These are phyloP conservation scores for Nyctalus aviator DNA, from an alignment of 2,797 vertebrate species.

Conservation along the genomic window DNA sequence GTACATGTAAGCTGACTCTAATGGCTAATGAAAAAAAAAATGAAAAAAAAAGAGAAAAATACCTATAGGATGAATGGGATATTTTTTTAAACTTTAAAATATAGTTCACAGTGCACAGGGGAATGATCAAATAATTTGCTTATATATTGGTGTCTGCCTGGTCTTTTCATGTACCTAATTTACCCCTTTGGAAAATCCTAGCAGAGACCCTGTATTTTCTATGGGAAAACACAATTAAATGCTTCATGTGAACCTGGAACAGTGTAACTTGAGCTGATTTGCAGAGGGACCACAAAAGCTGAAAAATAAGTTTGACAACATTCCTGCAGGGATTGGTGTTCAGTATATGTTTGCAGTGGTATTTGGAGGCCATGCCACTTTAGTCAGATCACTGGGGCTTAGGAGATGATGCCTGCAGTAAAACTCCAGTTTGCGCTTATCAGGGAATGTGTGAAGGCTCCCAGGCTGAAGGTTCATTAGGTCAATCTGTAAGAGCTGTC, in stretches of 20 bases:
- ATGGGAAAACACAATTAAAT: slow-evolving; percentile 36
- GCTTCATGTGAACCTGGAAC: slow-evolving; percentile 33
- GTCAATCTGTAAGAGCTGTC: slow-evolving; percentile 74
- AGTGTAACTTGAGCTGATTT: slow-evolving; percentile 67
- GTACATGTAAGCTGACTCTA: slow-evolving; percentile 6
- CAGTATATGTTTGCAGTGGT: slow-evolving; percentile 62
- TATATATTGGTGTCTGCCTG: not conserved
- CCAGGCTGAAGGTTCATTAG: slow-evolving; percentile 72
- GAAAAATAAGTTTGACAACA: slow-evolving; percentile 60
- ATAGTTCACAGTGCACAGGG: not conserved
- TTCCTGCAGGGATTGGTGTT: slow-evolving; percentile 70
- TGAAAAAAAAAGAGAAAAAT: not conserved
- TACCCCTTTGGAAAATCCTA: slow-evolving; percentile 51
- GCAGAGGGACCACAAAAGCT: slow-evolving; percentile 54
- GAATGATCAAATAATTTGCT: slow-evolving; percentile 26
- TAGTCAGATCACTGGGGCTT: slow-evolving; percentile 58
- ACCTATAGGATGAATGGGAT: not conserved
- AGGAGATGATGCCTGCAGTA: slow-evolving; percentile 63
- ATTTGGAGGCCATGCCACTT: slow-evolving; percentile 70
- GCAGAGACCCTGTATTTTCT: not conserved
- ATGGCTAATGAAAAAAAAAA: slow-evolving; percentile 7
- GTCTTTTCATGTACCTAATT: slow-evolving; percentile 37
- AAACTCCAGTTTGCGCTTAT: slow-evolving; percentile 68
- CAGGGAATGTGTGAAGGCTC: slow-evolving; percentile 52
- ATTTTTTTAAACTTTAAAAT: slow-evolving; percentile 39